Conservation (phyloP, 35 echinoderm and acorn worm genomes). For the Eucidaris tribuloides region DNA sequence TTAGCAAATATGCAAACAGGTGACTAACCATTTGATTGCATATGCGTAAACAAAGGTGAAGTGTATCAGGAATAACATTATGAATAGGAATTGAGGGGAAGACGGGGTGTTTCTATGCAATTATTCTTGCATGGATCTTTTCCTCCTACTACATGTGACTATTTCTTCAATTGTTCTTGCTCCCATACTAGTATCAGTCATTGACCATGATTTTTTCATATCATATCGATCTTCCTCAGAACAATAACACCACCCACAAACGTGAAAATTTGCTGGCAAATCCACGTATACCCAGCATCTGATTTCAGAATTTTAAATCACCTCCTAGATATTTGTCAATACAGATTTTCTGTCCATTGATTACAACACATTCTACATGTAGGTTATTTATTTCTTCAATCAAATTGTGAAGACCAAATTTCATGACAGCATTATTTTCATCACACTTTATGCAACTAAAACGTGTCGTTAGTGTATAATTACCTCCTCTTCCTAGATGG, state of each 20-base stretch:
- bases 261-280: conserved; percentile 55
- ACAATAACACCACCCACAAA: conserved; percentile 68
- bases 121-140: conserved; percentile 55
- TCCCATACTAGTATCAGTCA: conserved; percentile 20
- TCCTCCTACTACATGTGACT: conserved; percentile 12
- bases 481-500: not conserved
- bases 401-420: too few species aligned
- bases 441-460: too few species aligned
- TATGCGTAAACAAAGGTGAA: conserved; percentile 59
- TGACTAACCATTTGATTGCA: conserved; percentile 56
- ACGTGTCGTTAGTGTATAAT: too few species aligned
- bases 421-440: too few species aligned
- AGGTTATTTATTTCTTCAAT: too few species aligned
- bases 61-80: conserved; percentile 61
- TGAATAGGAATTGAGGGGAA: conserved; percentile 55
- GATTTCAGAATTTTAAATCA: conserved; percentile 71
- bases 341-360: conserved; percentile 26
- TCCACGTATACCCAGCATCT: conserved; percentile 52
- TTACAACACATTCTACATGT: not conserved
- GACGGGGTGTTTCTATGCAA: conserved; percentile 49
- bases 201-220: conserved; percentile 55
- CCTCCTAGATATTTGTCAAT: conserved; percentile 74
- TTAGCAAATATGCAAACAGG: conserved; percentile 38
- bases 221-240: conserved; percentile 35
- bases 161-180: conserved; percentile 67